phyloP scores from a whole-genome alignment of 2,797 vertebrate species.

The Monodelphis domestica region DNA sequence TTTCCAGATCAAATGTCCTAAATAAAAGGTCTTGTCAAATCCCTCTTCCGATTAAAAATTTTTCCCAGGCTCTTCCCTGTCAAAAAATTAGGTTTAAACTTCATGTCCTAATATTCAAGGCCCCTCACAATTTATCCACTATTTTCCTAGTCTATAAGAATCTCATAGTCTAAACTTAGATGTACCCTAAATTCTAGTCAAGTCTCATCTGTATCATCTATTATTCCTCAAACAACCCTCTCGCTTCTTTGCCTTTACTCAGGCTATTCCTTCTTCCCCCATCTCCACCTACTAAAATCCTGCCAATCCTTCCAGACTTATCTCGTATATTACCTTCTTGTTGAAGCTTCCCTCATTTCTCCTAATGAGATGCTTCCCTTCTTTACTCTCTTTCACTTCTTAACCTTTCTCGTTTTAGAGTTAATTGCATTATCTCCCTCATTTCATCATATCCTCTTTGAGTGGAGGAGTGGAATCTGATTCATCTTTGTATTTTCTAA shows the following conservation, averaged over 20 bases:
- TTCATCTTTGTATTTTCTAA: not conserved
- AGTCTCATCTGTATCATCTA: not conserved
- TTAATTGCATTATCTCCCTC: not conserved
- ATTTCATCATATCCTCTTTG: not conserved
- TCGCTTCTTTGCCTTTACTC: not conserved
- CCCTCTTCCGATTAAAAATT: not conserved
- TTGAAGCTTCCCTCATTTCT: not conserved
- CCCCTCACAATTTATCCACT: not conserved
- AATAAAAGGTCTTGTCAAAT: not conserved
- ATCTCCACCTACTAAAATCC: not conserved
- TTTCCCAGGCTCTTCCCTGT: not conserved
- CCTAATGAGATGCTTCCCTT: not conserved
- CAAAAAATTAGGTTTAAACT: not conserved
- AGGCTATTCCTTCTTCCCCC: not conserved
- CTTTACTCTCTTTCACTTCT: not conserved
- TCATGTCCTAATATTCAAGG: not conserved
- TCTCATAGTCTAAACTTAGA: not conserved
- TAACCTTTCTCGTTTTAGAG: not conserved
- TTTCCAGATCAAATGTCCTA: not conserved
- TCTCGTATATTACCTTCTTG: not conserved
- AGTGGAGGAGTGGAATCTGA: not conserved
- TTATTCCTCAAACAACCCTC: not conserved
- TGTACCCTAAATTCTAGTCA: not conserved
- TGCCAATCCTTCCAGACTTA: not conserved
- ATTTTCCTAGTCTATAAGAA: not conserved